Evolutionary conservation across 2,113 vertebrate genomes (phyloP), one percentile per base, ranked within the genome.

Genomic region (Colinus virginianus): DNA sequence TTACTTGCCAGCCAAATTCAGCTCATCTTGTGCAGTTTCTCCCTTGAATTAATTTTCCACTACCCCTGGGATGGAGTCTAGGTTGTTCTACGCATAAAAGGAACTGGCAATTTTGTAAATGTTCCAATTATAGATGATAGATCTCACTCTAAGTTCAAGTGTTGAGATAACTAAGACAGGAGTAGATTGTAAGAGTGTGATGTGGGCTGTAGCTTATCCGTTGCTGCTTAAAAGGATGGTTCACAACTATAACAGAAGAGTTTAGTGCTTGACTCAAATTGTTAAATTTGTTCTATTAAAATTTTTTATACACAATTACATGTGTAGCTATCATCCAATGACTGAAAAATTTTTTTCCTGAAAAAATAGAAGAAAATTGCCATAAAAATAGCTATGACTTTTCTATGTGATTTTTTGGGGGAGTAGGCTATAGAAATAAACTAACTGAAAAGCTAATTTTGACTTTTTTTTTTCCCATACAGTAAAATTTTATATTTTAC

Each of bases 101-200:
- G 34, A 87, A 77, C n/a, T 71, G 56, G 74, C 26, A 93, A 67
- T 51, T 76, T 94, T 90, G 11, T 25, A 94, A 63, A 46, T 70
- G 18, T 59, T 93, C n/a, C 38, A 86, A 0, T 92, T 84, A 78
- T 4, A 82, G n/a, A 77, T 71, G 45, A 49, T 22, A 70, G 48
- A 40, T 62, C 15, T 72, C 53, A 46, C 0, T 10, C 22, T 43
- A 36, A 0, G 1, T 84, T 76, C 51, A 84, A 84, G 67, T 61
- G 7, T 79, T 82, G 16, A 42, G 76, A 69, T 28, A 85, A 83
- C 51, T 81, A 62, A 78, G 58, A 70, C 77, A 69, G 45, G 36
- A 17, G 49, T 20, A 79, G 38, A 76, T 21, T 89, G 36, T 32
- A 86, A 56, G 19, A 69, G 5, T 26, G 55, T 15, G 7, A 38